Evolutionary conservation across 1,140 invertebrate genomes (phyloP).

Genomic region (Calliphora vicina): DNA sequence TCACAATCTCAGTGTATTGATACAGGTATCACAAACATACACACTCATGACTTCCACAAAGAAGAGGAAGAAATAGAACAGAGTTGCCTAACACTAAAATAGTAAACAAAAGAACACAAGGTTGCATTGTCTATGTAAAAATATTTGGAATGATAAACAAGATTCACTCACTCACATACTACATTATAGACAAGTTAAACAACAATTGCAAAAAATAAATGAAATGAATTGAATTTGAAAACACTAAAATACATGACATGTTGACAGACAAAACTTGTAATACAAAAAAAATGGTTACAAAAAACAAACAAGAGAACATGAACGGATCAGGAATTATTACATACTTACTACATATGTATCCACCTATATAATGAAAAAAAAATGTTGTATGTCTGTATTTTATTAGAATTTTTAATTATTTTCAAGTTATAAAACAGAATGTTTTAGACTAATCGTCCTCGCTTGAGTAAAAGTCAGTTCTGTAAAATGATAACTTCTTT

Average conservation of each 20-base stretch:
- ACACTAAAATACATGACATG: not conserved
- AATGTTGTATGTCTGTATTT: too few species aligned
- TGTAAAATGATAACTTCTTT: too few species aligned
- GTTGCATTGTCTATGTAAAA: not conserved
- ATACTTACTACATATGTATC: not conserved
- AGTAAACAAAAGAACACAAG: too few species aligned
- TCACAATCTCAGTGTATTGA: not conserved
- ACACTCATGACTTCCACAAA: not conserved
- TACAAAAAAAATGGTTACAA: not conserved
- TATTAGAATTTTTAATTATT: too few species aligned
- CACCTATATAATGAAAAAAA: too few species aligned
- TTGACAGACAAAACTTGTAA: not conserved
- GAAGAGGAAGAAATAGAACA: not conserved
- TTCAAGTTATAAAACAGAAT: too few species aligned
- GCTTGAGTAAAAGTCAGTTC: too few species aligned
- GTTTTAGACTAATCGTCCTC: too few species aligned
- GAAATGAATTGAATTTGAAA: not conserved
- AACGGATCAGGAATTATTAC: not conserved
- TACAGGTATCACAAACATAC: not conserved
- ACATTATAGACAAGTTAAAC: not conserved
- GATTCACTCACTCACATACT: not conserved
- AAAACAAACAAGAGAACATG: not conserved
- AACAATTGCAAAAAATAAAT: not conserved
- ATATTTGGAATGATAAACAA: not conserved
- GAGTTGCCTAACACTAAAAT: not conserved